A percentile compares a stretch with the other conserved stretches of the same genome.
Evolutionary conservation across 2,797 vertebrate species (phyloP).

Genomic region (Falco berigora): DNA sequence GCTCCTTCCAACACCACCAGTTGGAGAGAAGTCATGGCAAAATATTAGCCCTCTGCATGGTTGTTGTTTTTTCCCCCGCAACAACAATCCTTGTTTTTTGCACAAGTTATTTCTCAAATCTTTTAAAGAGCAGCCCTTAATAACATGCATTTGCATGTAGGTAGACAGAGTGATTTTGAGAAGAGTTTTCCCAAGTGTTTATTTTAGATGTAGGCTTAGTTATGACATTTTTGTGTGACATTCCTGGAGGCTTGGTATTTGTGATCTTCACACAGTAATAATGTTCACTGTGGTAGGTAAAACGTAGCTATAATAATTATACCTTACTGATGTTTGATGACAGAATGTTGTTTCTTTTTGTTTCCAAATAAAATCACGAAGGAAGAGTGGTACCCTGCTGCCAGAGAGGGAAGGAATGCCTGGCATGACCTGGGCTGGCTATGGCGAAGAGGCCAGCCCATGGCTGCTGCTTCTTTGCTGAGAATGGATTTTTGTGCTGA

Average conservation of each 20-base stretch:
- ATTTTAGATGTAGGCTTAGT: slow-evolving; percentile 20
- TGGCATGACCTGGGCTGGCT: not conserved
- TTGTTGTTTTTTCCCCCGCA: not conserved
- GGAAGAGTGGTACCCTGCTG: not conserved
- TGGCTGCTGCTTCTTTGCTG: not conserved
- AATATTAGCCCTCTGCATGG: not conserved
- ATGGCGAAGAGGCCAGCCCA: not conserved
- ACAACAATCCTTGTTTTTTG: not conserved
- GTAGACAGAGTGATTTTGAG: not conserved
- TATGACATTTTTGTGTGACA: slow-evolving; percentile 34
- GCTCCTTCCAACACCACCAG: not conserved
- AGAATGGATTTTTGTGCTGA: not conserved
- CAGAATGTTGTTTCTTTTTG: slow-evolving; percentile 26
- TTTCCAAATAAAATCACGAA: slow-evolving; percentile 41
- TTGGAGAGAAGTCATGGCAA: not conserved
- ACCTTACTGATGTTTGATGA: not conserved
- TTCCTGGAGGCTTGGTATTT: slow-evolving; percentile 24
- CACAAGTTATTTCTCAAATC: not conserved
- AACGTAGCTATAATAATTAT: not conserved
- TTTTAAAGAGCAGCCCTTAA: not conserved
- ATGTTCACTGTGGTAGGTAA: slow-evolving; percentile 27
- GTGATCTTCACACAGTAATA: slow-evolving; percentile 31
- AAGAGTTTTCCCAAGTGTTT: not conserved
- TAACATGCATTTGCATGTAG: not conserved
- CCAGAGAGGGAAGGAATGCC: not conserved